Evolutionary conservation across 2,797 vertebrate species (phyloP), one percentile per base, ranked within the genome.

Genomic region (Rallus crepitans): DNA sequence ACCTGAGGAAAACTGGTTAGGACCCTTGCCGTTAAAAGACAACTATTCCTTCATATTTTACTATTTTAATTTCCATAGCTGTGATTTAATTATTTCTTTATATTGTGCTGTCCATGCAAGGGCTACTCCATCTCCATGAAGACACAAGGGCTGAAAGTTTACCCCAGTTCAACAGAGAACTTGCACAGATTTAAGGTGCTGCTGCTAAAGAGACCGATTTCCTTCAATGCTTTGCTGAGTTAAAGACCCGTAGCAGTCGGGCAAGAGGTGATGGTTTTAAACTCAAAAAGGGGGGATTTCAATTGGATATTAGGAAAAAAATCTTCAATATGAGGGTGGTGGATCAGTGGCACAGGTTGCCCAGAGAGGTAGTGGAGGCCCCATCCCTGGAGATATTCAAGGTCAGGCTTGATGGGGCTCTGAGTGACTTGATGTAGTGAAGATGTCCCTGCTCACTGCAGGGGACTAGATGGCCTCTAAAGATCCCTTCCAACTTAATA

Each of bases 141-240:
- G 40, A 78, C 18, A 30, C 19, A 84, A 57, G 37, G 53, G 59
- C n/a, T 61, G 63, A 78, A 78, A 90, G 83, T 63, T 78, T 47
- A 94, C 70, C 63, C 52, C 52, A 15, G 59, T 37, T 89, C 75
- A 87, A 31, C 24, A 65, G 71, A 80, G 57, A 60, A 21, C 28
- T 93, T 73, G 15, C 27, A 47, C 66, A 57, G 27, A 12, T 78
- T 81, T 59, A 72, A 95, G 86, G 61, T 65, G 81, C 73, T 93
- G 72, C 85, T 91, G 65, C 59, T 81, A n/a, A 82, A 68, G 70
- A 82, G 57, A 31, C 39, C 45, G 60, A 93, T 93, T 82, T 94
- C 76, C 77, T 56, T 75, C 75, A 93, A 91, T 69, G 69, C 50
- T 89, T 82, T 89, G 45, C 73, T 79, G 90, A 84, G 37, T 71